phyloP scores from a whole-genome alignment of 2,888 invertebrate species.

The Mamestra brassicae region DNA sequence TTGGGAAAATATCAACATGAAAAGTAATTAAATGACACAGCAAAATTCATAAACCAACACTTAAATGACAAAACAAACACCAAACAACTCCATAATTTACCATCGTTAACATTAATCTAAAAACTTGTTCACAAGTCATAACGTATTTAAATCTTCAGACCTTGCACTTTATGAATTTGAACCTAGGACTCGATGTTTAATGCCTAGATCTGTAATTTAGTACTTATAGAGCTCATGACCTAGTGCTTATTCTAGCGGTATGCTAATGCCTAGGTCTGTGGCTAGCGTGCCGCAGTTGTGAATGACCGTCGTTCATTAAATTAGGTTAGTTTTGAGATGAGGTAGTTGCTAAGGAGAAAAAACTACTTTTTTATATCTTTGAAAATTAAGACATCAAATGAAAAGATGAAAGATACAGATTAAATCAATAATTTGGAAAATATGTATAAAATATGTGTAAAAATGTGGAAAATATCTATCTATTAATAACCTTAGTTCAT shows the following conservation, averaged over 20 bases:
- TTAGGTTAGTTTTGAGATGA: neutral
- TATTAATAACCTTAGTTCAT: neutral
- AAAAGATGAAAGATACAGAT: neutral
- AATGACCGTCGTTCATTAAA: slow-evolving; percentile 1
- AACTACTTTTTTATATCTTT: neutral
- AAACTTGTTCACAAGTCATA: slow-evolving; percentile 52
- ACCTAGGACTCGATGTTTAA: slow-evolving; percentile 67
- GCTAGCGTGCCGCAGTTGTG: slow-evolving; percentile 33
- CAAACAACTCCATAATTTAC: slow-evolving; percentile 22
- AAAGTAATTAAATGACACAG: neutral
- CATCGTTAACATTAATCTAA: slow-evolving; percentile 36
- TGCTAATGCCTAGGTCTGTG: slow-evolving; percentile 74
- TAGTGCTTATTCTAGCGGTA: slow-evolving; percentile 82
- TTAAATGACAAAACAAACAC: slow-evolving; percentile 5
- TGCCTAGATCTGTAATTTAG: slow-evolving; percentile 76
- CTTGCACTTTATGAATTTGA: slow-evolving; percentile 73
- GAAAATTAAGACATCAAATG: neutral
- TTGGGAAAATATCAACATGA: neutral
- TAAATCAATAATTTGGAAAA: too few species aligned
- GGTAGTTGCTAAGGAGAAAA: neutral
- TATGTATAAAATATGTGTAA: too few species aligned
- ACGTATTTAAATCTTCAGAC: slow-evolving; percentile 65
- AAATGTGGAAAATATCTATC: too few species aligned
- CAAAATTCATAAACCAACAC: neutral
- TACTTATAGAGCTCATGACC: slow-evolving; percentile 78